Base-by-base conservation (phyloP, 2,797 vertebrate species). In the Myoxocephalus aenaeus region DNA sequence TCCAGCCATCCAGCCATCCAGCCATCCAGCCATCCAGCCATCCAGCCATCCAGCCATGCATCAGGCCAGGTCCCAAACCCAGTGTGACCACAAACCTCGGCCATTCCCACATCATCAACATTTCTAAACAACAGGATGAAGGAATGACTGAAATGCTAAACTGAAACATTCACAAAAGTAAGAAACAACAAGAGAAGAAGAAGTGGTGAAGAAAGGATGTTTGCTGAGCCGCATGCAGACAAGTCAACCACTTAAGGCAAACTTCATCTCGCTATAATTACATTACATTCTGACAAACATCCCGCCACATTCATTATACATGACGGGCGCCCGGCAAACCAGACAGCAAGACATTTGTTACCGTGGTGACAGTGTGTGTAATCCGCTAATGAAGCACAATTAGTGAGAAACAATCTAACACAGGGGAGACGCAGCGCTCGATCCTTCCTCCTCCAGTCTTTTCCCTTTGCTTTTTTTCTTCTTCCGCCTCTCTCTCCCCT, bases 231-330 rank as follows among this genome's bases (percentile, higher is more conserved):
- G 76, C 87, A 88, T 84, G 85, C 85, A 91, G 87, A 89, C 90
- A 90, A 93, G 92, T 90, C 92, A 86, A 92, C 92, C 94, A 94
- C 93, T 94, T 94, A 93, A 91, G 92, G 87, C 92, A 93, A 94
- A 93, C 92, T 93, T 94, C 90, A 93, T 95, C 92, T 90, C 78
- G 87, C 90, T 89, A 92, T 94, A 95, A 95, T 94, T 93, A 93
- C 90, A 93, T 94, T 93, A 92, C 93, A 92, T 93, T 92, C 80
- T 91, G 88, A 92, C 88, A 91, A 93, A 94, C 93, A 93, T 92
- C 90, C 91, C 86, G 85, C 89, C 92, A 91, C 91, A 93, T 94
- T 93, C 91, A 95, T 94, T 94, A 94, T 92, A 93, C 92, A 90
- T 91, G 92, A 93, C 72, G 90, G 90, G 86, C 77, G 81, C 86